A percentile compares a stretch with the other conserved stretches of the same genome.
Conservation (phyloP, 2,888 invertebrate species). For the Steinernema hermaphroditum region DNA sequence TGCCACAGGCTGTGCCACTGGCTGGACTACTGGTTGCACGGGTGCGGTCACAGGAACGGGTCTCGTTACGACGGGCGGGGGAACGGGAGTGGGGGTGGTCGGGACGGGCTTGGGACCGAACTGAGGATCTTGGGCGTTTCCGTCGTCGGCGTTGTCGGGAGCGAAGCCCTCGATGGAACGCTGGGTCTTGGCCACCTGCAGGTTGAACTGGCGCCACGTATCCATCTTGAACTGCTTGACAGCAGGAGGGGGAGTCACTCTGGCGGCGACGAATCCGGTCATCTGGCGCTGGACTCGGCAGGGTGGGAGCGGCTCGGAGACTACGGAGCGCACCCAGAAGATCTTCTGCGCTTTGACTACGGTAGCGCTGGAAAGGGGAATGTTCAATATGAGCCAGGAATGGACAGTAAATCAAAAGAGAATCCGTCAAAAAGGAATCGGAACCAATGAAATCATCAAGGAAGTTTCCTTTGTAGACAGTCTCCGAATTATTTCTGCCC, state of each 20-base stretch:
- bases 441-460: too few species aligned
- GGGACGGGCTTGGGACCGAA: not conserved
- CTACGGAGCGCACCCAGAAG: slow-evolving; percentile 58
- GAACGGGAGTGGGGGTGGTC: slow-evolving; percentile 13
- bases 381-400: too few species aligned
- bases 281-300: slow-evolving; percentile 48
- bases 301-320: slow-evolving; percentile 60
- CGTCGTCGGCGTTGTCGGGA: slow-evolving; percentile 24
- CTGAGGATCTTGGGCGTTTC: not conserved
- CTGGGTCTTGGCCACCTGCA: slow-evolving; percentile 32
- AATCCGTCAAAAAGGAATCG: too few species aligned
- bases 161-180: not conserved
- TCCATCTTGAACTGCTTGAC: slow-evolving; percentile 63
- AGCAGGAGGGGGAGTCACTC: slow-evolving; percentile 57
- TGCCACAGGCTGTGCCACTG: not conserved
- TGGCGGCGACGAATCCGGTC: slow-evolving; percentile 48
- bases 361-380: slow-evolving; percentile 63
- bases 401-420: too few species aligned
- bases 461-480: too few species aligned
- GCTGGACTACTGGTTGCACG: not conserved
- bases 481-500: too few species aligned
- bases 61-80: slow-evolving; percentile 5
- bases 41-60: not conserved
- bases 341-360: slow-evolving; percentile 59
- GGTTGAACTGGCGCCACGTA: slow-evolving; percentile 58